A percentile compares a stretch with the other conserved stretches of the same genome.
Evolutionary conservation across 1,140 invertebrate species (phyloP).

Genomic region (Zaprionus africanus): DNA sequence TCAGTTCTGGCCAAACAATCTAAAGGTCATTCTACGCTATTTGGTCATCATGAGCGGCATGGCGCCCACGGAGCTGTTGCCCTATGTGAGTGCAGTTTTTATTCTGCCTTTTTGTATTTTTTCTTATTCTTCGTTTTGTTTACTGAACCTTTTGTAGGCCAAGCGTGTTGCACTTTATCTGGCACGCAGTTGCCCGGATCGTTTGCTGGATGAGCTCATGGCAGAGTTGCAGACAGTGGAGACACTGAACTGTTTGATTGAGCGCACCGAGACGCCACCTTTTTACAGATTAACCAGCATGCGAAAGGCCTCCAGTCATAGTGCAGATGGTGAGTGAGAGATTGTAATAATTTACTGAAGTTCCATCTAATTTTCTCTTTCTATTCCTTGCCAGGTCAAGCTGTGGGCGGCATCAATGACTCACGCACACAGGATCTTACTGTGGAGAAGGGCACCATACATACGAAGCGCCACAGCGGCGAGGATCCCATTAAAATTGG

Average conservation of each 20-base stretch:
- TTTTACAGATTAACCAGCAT: conserved; percentile 97
- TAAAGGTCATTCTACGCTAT: conserved; percentile 98
- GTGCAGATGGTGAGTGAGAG: conserved; percentile 87
- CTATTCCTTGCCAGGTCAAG: conserved; percentile 66
- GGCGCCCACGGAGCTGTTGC: conserved; percentile 95
- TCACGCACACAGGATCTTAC: conserved; percentile 86
- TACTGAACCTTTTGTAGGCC: conserved; percentile 87
- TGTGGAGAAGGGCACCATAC: conserved; percentile 96
- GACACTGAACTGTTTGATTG: conserved; percentile 96
- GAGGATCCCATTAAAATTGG: conserved; percentile 93
- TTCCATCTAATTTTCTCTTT: neutral
- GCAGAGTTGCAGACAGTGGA: conserved; percentile 98
- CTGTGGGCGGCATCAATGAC: conserved; percentile 82
- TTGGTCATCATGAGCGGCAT: conserved; percentile 98
- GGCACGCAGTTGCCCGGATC: conserved; percentile 94
- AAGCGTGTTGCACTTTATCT: conserved; percentile 97
- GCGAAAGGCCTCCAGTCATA: conserved; percentile 95
- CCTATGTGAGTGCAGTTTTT: conserved; percentile 88
- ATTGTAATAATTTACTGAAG: neutral
- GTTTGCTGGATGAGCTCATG: conserved; percentile 98
- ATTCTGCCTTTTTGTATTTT: neutral
- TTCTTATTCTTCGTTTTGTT: neutral
- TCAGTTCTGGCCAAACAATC: conserved; percentile 97
- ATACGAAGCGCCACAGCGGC: conserved; percentile 97
- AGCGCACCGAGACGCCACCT: conserved; percentile 98